phyloP scores from a whole-genome alignment of 2,888 invertebrate species.

The Macrosoma leucophasiata region DNA sequence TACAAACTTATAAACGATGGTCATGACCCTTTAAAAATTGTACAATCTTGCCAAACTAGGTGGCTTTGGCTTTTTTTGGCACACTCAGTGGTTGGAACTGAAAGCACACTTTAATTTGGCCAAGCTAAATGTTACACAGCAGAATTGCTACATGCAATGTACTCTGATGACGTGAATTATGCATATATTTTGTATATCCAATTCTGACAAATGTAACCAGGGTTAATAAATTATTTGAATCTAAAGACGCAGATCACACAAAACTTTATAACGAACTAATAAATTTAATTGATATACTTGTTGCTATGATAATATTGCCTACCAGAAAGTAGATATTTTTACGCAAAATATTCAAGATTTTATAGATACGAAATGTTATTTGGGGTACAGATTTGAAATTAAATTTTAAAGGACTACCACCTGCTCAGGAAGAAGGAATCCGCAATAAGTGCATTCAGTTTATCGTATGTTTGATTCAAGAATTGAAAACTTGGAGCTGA shows the following conservation, averaged over 20 bases:
- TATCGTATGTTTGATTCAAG: too few species aligned
- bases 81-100: conserved; percentile 32
- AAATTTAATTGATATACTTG: conserved; percentile 6
- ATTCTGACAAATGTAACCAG: conserved; percentile 11
- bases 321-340: conserved; percentile 11
- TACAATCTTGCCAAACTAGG: conserved; percentile 27
- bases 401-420: too few species aligned
- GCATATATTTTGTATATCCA: conserved; percentile 10
- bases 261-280: conserved; percentile 13
- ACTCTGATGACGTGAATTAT: conserved; percentile 12
- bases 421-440: too few species aligned
- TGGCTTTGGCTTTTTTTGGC: conserved; percentile 33
- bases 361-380: too few species aligned
- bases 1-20: conserved; percentile 31
- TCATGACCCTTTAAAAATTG: conserved; percentile 31
- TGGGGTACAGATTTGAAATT: too few species aligned
- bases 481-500: too few species aligned
- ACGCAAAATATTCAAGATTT: too few species aligned
- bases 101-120: conserved; percentile 21
- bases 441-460: too few species aligned
- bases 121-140: conserved; percentile 5
- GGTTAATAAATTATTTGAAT: conserved; percentile 12
- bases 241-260: conserved; percentile 11
- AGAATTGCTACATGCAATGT: conserved; percentile 10
- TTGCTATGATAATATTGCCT: conserved; percentile 10